Conservation (phyloP, 2,888 invertebrate species). For the Leptopilina drosophilae region DNA sequence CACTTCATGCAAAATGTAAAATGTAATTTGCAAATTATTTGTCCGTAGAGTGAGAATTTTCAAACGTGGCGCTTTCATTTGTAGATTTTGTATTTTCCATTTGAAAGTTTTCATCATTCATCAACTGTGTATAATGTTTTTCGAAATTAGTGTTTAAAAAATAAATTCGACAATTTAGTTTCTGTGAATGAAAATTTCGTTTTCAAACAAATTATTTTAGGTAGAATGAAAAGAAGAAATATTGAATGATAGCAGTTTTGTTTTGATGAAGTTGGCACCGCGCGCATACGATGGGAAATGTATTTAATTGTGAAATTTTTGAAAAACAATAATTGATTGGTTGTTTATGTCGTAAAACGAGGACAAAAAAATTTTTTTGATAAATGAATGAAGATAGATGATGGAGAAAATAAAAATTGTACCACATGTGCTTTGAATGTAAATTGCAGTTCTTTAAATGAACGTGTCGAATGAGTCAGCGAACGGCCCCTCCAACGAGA, state of each 20-base stretch:
- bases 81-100: background rate
- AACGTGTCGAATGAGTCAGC: conserved; percentile 20
- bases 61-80: background rate
- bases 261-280: too few species aligned
- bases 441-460: conserved; percentile 17
- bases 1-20: background rate
- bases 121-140: too few species aligned
- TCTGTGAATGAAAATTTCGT: too few species aligned
- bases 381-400: conserved; percentile 12
- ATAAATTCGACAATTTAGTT: too few species aligned
- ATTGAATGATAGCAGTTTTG: too few species aligned
- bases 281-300: background rate
- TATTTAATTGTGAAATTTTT: background rate
- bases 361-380: background rate
- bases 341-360: background rate
- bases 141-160: too few species aligned
- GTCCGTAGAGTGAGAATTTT: background rate
- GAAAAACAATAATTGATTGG: background rate
- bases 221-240: too few species aligned
- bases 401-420: conserved; percentile 9
- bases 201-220: too few species aligned
- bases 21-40: conserved; percentile 12
- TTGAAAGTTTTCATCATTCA: background rate
- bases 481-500: conserved; percentile 14
- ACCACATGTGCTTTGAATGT: conserved; percentile 9